A percentile compares a stretch with the other conserved stretches of the same genome.
Conservation (phyloP, 2,888 invertebrate species). For the Limnephilus lunatus region DNA sequence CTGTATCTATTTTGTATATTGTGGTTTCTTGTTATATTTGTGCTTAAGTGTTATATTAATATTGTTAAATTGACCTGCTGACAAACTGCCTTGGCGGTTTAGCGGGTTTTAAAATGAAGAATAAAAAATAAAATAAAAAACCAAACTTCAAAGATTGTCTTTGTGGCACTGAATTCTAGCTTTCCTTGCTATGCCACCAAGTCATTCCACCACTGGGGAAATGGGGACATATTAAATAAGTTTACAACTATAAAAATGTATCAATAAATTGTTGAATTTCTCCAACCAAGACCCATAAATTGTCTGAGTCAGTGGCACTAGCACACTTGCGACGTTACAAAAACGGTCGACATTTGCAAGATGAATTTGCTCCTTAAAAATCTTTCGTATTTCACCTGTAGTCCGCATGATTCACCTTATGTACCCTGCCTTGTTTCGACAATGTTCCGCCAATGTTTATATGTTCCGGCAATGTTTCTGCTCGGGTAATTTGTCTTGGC, state of each 20-base stretch:
- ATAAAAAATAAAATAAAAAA: too few species aligned
- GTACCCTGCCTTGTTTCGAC: not conserved
- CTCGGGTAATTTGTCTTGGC: conserved; percentile 26
- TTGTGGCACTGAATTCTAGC: too few species aligned
- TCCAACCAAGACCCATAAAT: not conserved
- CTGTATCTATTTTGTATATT: too few species aligned
- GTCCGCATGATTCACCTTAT: not conserved
- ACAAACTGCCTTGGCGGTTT: too few species aligned
- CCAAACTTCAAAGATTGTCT: too few species aligned
- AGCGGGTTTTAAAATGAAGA: too few species aligned
- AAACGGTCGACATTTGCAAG: conserved; percentile 25
- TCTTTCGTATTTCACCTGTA: conserved; percentile 37
- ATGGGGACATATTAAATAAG: not conserved
- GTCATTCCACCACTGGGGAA: too few species aligned
- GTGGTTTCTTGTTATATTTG: too few species aligned
- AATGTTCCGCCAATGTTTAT: not conserved
- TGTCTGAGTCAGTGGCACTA: not conserved
- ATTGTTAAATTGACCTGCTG: too few species aligned
- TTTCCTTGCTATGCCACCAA: too few species aligned
- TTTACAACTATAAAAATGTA: not conserved
- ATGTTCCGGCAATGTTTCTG: conserved; percentile 10
- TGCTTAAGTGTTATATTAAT: too few species aligned
- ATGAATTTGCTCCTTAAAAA: conserved; percentile 19
- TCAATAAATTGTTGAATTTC: not conserved
- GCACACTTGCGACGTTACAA: conserved; percentile 1